A percentile compares a stretch with the other conserved stretches of the same genome.
phyloP scores from a whole-genome alignment of 2,797 vertebrate species.

The Miichthys miiuy region DNA sequence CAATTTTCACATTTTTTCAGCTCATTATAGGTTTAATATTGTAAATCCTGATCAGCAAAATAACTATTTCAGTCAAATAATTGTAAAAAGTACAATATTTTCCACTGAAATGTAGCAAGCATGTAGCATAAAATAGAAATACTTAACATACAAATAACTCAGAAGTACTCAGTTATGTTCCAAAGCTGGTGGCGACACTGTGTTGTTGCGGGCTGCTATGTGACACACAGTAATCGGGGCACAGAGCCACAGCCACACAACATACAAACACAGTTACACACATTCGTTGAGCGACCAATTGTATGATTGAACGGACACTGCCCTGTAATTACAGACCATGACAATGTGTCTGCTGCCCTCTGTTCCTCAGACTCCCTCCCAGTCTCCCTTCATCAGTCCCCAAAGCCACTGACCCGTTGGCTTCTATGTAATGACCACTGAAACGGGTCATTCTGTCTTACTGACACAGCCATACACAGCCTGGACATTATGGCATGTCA shows the following conservation, averaged over 20 bases:
- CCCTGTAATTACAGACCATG: slow-evolving; percentile 73
- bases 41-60: background rate
- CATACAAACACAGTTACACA: slow-evolving; percentile 37
- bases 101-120: background rate
- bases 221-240: background rate
- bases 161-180: background rate
- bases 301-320: slow-evolving; percentile 63
- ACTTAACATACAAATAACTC: background rate
- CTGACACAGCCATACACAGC: slow-evolving; percentile 65
- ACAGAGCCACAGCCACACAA: slow-evolving; percentile 18
- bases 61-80: too few relatives aligned
- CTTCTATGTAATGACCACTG: slow-evolving; percentile 72
- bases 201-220: background rate
- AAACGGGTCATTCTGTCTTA: slow-evolving; percentile 75
- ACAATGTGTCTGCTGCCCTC: slow-evolving; percentile 76
- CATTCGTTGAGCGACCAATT: slow-evolving; percentile 51
- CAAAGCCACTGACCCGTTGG: slow-evolving; percentile 70
- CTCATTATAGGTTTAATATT: background rate
- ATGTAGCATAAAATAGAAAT: background rate
- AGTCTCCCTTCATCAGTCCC: slow-evolving; percentile 47
- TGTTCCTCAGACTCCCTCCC: slow-evolving; percentile 43
- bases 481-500: slow-evolving; percentile 68
- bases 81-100: background rate
- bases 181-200: background rate
- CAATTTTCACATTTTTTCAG: background rate